Percentiles rank a stretch among this genome's conserved stretches.
Evolutionary conservation across 2,113 vertebrate genomes (phyloP).

Genomic region (Sylvietta virens): DNA sequence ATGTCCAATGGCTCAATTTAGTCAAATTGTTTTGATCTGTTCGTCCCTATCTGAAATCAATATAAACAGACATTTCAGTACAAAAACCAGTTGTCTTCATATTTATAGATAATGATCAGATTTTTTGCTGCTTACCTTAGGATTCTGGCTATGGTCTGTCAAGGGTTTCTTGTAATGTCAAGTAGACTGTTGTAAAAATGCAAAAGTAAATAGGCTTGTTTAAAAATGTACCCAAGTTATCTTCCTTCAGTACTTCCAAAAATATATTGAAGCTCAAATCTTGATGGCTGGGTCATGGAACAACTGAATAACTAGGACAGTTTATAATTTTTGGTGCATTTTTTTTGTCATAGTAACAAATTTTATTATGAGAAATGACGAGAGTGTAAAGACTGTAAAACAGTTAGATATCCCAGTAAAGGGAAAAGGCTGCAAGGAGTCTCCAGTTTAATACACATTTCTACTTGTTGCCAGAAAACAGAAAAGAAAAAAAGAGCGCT

Average conservation of each 20-base stretch:
- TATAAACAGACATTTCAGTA: neutral
- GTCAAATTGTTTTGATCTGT: neutral
- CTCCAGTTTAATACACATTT: neutral
- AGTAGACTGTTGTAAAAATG: neutral
- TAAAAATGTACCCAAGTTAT: slow-evolving; percentile 9
- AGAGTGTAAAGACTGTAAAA: neutral
- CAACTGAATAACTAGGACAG: neutral
- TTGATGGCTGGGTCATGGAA: slow-evolving; percentile 4
- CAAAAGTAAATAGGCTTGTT: neutral
- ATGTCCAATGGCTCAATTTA: neutral
- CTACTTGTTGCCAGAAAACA: neutral
- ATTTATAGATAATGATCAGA: neutral
- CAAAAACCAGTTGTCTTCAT: neutral
- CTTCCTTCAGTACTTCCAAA: neutral
- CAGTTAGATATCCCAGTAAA: neutral
- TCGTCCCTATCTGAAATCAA: neutral
- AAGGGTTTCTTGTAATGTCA: neutral
- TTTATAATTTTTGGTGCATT: neutral
- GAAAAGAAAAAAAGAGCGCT: neutral
- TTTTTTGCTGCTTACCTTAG: neutral
- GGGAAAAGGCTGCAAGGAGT: neutral
- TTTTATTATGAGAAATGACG: neutral
- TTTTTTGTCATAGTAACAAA: neutral
- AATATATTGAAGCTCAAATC: neutral
- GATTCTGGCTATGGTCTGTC: neutral